phyloP scores from a whole-genome alignment of 2,888 invertebrate genomes.

The Thera obeliscata region DNA sequence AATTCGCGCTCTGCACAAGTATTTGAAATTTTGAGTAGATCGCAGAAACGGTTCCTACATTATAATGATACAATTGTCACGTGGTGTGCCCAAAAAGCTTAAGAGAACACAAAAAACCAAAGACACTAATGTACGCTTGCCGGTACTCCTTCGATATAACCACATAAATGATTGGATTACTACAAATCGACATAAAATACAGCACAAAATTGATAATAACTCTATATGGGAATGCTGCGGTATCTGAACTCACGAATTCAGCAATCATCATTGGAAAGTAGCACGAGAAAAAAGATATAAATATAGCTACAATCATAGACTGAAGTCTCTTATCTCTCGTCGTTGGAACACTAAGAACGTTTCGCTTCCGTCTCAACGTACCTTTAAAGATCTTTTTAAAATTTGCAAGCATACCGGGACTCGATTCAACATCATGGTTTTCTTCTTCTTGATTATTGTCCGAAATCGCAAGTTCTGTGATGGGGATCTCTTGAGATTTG shows the following conservation, averaged over 20 bases:
- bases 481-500: conserved; percentile 12
- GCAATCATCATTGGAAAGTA: conserved; percentile 32
- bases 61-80: too few species aligned
- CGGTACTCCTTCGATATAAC: conserved; percentile 38
- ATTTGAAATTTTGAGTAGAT: too few species aligned
- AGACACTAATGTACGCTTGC: conserved; percentile 33
- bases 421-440: conserved; percentile 11
- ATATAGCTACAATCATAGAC: conserved; percentile 32
- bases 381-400: conserved; percentile 5
- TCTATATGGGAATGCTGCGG: conserved; percentile 8
- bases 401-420: conserved; percentile 1
- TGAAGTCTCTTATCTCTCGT: conserved; percentile 33
- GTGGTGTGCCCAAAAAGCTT: too few species aligned
- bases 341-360: conserved; percentile 16
- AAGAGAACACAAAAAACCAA: conserved; percentile 1
- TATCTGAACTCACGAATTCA: conserved; percentile 2
- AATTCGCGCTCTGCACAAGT: too few species aligned
- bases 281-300: conserved; percentile 30
- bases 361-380: conserved; percentile 12
- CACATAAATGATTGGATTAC: conserved; percentile 38
- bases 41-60: too few species aligned
- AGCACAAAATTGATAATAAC: conserved; percentile 24
- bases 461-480: conserved; percentile 1
- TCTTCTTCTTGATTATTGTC: conserved; percentile 3
- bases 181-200: conserved; percentile 25